Percentiles rank a stretch among this genome's conserved stretches.
phyloP scores from a whole-genome alignment of 2,888 invertebrate genomes.

The Meghimatium bilineatum region DNA sequence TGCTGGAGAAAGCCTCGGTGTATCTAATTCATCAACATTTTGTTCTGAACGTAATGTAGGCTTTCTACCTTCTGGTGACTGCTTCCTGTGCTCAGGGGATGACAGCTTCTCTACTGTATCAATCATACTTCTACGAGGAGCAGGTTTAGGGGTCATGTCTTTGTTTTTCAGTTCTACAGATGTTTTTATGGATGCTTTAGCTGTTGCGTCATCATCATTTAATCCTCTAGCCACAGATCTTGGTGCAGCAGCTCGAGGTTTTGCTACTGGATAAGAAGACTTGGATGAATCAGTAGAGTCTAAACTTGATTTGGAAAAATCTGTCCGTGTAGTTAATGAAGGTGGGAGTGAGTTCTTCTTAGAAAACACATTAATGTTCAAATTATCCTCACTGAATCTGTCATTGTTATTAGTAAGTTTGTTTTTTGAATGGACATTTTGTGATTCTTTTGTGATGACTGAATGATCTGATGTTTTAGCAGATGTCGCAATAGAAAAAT shows the following conservation, averaged over 20 bases:
- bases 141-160: constrained; percentile 30
- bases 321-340: neutral
- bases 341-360: neutral
- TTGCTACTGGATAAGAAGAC: constrained; percentile 10
- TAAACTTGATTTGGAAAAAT: constrained; percentile 4
- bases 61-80: constrained; percentile 13
- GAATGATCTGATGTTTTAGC: neutral
- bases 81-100: neutral
- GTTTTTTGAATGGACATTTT: neutral
- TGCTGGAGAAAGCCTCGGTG: constrained; percentile 17
- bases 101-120: neutral
- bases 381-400: neutral
- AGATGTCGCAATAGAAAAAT: neutral
- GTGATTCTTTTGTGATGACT: neutral
- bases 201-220: neutral
- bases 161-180: neutral
- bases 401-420: constrained; percentile 7
- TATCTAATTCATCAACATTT: neutral
- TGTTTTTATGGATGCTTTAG: neutral
- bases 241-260: constrained; percentile 16
- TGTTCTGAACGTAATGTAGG: neutral
- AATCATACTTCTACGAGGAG: constrained; percentile 44
- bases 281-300: neutral
- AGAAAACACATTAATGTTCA: neutral
- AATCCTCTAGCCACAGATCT: neutral